These are phyloP conservation scores for Chironomus tentans DNA, from an alignment of 2,888 invertebrate genomes.

Conservation along the genomic window DNA sequence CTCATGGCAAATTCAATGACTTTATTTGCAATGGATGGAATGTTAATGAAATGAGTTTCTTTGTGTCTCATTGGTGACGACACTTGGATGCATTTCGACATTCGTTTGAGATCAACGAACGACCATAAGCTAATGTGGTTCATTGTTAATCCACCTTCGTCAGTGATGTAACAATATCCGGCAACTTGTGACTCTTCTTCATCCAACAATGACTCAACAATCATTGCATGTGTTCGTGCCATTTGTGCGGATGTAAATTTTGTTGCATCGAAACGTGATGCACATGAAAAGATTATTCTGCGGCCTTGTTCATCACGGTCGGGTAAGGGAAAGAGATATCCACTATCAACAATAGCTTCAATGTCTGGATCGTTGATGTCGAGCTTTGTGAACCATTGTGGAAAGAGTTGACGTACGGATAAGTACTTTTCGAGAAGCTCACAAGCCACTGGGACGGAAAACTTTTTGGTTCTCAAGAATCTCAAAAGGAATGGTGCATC, in stretches of 20 bases:
- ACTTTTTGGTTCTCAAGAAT: slow-evolving; percentile 80
- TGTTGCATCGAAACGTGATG: slow-evolving; percentile 70
- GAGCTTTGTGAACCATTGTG: slow-evolving; percentile 75
- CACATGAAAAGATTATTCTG: slow-evolving; percentile 68
- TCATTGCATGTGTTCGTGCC: slow-evolving; percentile 74
- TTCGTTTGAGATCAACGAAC: slow-evolving; percentile 63
- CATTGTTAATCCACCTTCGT: slow-evolving; percentile 75
- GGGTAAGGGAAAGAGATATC: slow-evolving; percentile 64
- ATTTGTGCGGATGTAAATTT: slow-evolving; percentile 71
- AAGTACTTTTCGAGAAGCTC: slow-evolving; percentile 82
- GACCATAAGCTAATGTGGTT: slow-evolving; percentile 77
- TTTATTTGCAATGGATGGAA: slow-evolving; percentile 70
- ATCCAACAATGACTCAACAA: slow-evolving; percentile 76
- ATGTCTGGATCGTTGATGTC: slow-evolving; percentile 71
- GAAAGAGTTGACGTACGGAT: slow-evolving; percentile 72
- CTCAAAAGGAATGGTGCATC: slow-evolving; percentile 73
- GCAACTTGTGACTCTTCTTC: slow-evolving; percentile 75
- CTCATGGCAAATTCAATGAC: slow-evolving; percentile 75
- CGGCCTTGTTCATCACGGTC: slow-evolving; percentile 68
- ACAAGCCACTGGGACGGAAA: slow-evolving; percentile 74
- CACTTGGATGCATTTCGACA: slow-evolving; percentile 70
- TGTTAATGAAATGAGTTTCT: slow-evolving; percentile 76
- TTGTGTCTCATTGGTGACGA: slow-evolving; percentile 88
- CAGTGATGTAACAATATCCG: slow-evolving; percentile 76
- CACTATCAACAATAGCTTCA: slow-evolving; percentile 69